Base-by-base conservation (phyloP, 2,797 vertebrate genomes). In the Microcaecilia unicolor region DNA sequence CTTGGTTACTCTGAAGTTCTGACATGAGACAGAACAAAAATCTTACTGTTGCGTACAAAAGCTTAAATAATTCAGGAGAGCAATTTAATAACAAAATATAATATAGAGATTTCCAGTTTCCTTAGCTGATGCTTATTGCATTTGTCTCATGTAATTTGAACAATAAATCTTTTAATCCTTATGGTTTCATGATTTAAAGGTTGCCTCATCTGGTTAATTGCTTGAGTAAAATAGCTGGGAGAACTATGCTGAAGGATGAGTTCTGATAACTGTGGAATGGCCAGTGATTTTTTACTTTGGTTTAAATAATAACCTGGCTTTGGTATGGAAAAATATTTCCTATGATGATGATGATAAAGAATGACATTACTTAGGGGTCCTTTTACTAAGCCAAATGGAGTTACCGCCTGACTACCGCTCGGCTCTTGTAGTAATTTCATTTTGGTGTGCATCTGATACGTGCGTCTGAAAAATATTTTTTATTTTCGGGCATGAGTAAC, bases 171-270 rank as follows among this genome's bases (percentile, higher is more conserved):
- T 76, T 72, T 76, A 72, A 78, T 70, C 68, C 69, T 71, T 74
- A 67, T 75, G 62, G 77, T 76, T 72, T 71, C 66, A 64, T 72
- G 77, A 81, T 84, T 81, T 83, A 81, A 81, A 77, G 74, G 73
- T 78, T 81, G 84, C 79, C 72, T 81, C 58, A 69, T 74, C 70
- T 81, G 77, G 60, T 75, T 81, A 78, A 80, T 83, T 75, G 78
- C 10, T 49, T 58, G 57, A 61, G 72, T 70, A 81, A 74, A 64
- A 69, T 63, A 48, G 44, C 58, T 53, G 54, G 59, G 60, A 34
- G 51, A 67, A 67, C 60, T n/a, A n/a, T n/a, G n/a, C n/a, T n/a
- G n/a, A n/a, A n/a, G n/a, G n/a, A n/a, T n/a, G n/a, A n/a, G n/a
- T n/a, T n/a, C n/a, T n/a, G n/a, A n/a, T n/a, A n/a, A n/a, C n/a